Conservation (phyloP, 2,888 invertebrate genomes). For the Thereva nobilitata region DNA sequence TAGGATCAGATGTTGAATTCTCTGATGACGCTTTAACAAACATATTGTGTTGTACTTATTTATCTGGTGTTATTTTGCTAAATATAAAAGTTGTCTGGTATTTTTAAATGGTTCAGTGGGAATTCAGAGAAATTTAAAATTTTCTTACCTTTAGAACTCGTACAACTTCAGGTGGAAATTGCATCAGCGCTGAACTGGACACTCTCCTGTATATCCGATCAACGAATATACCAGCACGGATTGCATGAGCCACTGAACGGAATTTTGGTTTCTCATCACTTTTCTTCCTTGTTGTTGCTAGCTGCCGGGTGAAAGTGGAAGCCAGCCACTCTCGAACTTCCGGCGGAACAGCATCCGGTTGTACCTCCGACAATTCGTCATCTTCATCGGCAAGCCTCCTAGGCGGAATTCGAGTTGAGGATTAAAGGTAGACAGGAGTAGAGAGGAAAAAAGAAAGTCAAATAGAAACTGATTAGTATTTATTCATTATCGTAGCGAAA, state of each 20-base stretch:
- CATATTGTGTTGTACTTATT: too few relatives aligned
- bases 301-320: conserved; percentile 90
- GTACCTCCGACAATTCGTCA: conserved; percentile 94
- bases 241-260: conserved; percentile 93
- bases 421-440: conserved; percentile 15
- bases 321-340: conserved; percentile 97
- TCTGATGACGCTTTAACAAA: too few relatives aligned
- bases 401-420: conserved; percentile 43
- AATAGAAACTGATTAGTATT: conserved; percentile 20
- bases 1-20: too few relatives aligned
- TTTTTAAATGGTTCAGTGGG: too few relatives aligned
- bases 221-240: conserved; percentile 94
- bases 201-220: conserved; percentile 89
- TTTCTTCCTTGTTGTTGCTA: conserved; percentile 76
- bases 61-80: neutral
- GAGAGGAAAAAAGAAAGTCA: conserved; percentile 33
- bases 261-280: conserved; percentile 86
- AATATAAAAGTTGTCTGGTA: conserved; percentile 10
- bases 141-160: conserved; percentile 80
- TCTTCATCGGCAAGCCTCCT: conserved; percentile 87
- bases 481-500: too few relatives aligned
- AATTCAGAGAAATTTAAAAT: too few relatives aligned
- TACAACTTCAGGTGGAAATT: conserved; percentile 86
- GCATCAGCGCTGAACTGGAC: conserved; percentile 77
- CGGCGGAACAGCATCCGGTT: conserved; percentile 93